Conservation (phyloP, 2,888 invertebrate genomes). For the Lithosia quadra region DNA sequence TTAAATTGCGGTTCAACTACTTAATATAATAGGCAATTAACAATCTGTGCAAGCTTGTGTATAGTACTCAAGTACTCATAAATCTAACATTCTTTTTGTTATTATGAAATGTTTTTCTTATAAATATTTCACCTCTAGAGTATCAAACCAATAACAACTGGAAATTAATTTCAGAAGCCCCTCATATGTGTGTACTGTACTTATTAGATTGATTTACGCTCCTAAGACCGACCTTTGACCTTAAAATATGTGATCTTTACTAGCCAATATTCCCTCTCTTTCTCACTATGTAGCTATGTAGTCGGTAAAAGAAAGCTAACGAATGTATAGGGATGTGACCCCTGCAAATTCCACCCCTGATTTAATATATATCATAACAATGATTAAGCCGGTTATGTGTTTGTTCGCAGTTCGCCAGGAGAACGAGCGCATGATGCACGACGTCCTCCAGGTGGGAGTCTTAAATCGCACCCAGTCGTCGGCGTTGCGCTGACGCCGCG, state of each 20-base stretch:
- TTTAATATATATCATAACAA: slow-evolving; percentile 44
- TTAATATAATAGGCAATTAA: slow-evolving; percentile 34
- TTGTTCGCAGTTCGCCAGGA: slow-evolving; percentile 93
- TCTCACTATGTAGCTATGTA: slow-evolving; percentile 29
- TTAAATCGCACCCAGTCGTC: slow-evolving; percentile 87
- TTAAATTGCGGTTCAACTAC: slow-evolving; percentile 12
- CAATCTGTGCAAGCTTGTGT: slow-evolving; percentile 46
- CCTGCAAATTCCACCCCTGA: slow-evolving; percentile 55
- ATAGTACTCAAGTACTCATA: slow-evolving; percentile 45
- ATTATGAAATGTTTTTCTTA: slow-evolving; percentile 35
- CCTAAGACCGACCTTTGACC: slow-evolving; percentile 32
- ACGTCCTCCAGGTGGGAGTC: slow-evolving; percentile 89
- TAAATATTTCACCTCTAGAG: slow-evolving; percentile 43
- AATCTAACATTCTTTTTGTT: slow-evolving; percentile 48
- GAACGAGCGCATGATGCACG: slow-evolving; percentile 94
- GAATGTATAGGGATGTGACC: slow-evolving; percentile 44
- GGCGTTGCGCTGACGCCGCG: slow-evolving; percentile 86
- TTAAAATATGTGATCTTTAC: slow-evolving; percentile 25
- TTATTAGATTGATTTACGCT: slow-evolving; percentile 46
- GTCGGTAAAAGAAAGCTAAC: slow-evolving; percentile 29
- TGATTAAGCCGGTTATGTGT: slow-evolving; percentile 70
- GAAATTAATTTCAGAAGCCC: slow-evolving; percentile 41
- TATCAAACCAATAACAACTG: slow-evolving; percentile 42
- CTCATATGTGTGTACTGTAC: slow-evolving; percentile 40
- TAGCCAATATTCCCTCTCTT: slow-evolving; percentile 15